These are phyloP conservation scores for Ectropis grisescens DNA, from an alignment of 1,140 invertebrate genomes.

Conservation along the genomic window DNA sequence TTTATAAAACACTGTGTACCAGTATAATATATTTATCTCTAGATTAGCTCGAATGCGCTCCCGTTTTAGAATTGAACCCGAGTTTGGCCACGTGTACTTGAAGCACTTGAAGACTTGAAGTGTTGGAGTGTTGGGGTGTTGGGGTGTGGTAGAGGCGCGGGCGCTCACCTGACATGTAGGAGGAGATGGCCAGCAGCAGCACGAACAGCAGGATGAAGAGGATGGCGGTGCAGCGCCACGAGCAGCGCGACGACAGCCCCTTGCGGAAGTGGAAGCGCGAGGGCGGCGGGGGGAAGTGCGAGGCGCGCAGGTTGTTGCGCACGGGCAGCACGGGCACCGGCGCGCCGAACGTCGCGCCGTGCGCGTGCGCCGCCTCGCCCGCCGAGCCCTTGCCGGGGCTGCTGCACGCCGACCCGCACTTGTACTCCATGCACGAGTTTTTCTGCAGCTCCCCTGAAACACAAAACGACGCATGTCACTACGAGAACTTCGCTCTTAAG, in stretches of 20 bases:
- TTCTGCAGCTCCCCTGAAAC: constrained; percentile 85
- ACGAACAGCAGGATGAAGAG: constrained; percentile 86
- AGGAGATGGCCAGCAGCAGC: constrained; percentile 83
- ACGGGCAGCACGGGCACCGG: constrained; percentile 81
- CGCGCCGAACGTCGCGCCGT: constrained; percentile 76
- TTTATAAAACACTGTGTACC: too few species aligned
- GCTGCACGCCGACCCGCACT: constrained; percentile 85
- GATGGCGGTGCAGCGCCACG: constrained; percentile 92
- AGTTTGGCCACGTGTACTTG: too few species aligned
- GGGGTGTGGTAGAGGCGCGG: too few species aligned
- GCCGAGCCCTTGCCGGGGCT: constrained; percentile 77
- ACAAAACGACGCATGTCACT: too few species aligned
- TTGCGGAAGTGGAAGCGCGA: constrained; percentile 89
- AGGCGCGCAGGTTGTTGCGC: constrained; percentile 78
- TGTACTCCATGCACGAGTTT: constrained; percentile 89
- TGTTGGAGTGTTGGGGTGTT: too few species aligned
- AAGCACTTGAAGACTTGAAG: too few species aligned
- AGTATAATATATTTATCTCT: too few species aligned
- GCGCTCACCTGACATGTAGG: constrained; percentile 88
- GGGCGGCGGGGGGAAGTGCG: constrained; percentile 75
- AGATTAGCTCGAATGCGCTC: too few species aligned
- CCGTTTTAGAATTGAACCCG: too few species aligned
- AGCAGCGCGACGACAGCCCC: constrained; percentile 86
- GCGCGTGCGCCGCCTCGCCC: constrained; percentile 56
- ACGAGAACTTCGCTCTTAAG: too few species aligned